Evolutionary conservation across 2,113 vertebrate genomes (phyloP).

Genomic region (Litocranius walleri): DNA sequence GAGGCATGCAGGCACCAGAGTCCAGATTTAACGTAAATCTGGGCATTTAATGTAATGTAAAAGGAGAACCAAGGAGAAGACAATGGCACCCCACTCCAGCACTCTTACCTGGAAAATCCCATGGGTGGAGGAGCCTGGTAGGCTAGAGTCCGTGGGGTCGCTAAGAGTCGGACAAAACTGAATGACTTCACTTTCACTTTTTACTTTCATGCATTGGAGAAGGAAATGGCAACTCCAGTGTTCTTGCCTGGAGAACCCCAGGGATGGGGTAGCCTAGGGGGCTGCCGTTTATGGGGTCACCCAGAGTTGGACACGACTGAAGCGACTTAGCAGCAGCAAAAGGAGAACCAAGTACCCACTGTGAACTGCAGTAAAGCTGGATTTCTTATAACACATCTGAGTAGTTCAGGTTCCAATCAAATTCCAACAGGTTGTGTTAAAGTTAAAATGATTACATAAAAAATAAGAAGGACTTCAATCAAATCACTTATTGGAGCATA

Average conservation of each 20-base stretch:
- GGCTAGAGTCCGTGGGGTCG: too few species aligned
- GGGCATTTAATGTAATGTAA: background rate
- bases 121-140: too few species aligned
- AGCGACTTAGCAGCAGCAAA: background rate
- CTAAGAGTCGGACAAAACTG: too few species aligned
- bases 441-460: background rate
- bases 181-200: too few species aligned
- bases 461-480: background rate
- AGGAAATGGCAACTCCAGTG: too few species aligned
- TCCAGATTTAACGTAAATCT: background rate
- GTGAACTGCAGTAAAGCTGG: background rate
- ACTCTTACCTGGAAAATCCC: too few species aligned
- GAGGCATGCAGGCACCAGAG: background rate
- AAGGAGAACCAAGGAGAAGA: background rate
- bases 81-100: too few species aligned
- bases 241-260: too few species aligned
- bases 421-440: background rate
- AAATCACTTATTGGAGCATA: background rate
- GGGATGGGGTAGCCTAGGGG: too few species aligned
- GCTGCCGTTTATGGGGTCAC: too few species aligned
- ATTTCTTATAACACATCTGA: background rate
- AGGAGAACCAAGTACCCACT: background rate
- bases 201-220: too few species aligned
- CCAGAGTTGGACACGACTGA: too few species aligned
- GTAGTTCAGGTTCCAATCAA: background rate